These are phyloP conservation scores for Mastomys natalensis DNA, from an alignment of 2,113 vertebrate species.

Conservation along the genomic window DNA sequence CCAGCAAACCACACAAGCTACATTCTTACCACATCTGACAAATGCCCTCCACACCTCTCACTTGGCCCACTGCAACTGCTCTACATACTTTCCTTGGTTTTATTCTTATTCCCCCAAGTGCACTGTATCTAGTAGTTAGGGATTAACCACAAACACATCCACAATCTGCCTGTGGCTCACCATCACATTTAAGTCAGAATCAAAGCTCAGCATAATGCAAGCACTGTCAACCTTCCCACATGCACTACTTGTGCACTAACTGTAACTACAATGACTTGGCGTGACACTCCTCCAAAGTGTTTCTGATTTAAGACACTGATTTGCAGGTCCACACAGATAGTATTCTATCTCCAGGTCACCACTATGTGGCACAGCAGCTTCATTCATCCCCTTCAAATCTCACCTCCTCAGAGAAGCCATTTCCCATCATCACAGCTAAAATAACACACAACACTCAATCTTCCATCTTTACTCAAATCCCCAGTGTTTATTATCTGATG, in stretches of 20 bases:
- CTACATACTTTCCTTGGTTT: background rate
- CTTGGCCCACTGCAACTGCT: background rate
- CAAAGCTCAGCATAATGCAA: background rate
- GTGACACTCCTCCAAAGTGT: background rate
- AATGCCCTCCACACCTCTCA: background rate
- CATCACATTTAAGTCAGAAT: background rate
- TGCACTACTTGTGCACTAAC: background rate
- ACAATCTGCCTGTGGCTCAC: background rate
- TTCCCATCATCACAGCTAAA: background rate
- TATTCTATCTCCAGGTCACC: background rate
- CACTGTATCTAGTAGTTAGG: background rate
- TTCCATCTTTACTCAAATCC: background rate
- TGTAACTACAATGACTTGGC: background rate
- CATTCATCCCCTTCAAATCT: background rate
- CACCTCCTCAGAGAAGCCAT: background rate
- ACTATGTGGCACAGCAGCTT: rapidly evolving
- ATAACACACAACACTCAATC: background rate
- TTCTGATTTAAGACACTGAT: background rate
- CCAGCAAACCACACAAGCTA: background rate
- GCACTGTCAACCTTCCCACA: background rate
- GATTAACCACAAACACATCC: background rate
- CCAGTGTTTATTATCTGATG: background rate
- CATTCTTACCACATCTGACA: too few species aligned
- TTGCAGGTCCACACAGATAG: background rate
- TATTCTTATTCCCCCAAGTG: background rate